Conservation (phyloP, 2,113 vertebrate genomes). For the Dasypus novemcinctus region DNA sequence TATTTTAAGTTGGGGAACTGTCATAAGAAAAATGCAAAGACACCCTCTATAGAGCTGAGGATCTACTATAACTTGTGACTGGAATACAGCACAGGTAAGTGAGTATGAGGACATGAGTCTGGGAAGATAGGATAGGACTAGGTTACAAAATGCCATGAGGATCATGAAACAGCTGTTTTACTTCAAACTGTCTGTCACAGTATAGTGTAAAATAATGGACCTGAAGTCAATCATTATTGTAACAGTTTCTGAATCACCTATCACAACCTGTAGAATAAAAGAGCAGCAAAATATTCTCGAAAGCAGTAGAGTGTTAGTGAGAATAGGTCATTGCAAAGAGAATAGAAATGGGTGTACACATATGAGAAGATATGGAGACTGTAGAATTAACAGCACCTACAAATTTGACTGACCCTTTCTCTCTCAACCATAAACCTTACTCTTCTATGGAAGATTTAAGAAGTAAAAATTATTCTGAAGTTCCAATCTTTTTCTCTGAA, state of each 20-base stretch:
- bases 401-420: background rate
- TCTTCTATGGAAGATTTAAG: background rate
- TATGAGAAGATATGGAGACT: background rate
- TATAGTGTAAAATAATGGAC: background rate
- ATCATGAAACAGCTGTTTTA: background rate
- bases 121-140: background rate
- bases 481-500: background rate
- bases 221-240: background rate
- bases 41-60: background rate
- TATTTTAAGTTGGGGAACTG: background rate
- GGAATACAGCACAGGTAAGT: background rate
- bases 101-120: rapidly evolving
- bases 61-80: rapidly evolving
- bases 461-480: background rate
- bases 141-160: background rate
- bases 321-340: background rate
- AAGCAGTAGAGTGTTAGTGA: background rate
- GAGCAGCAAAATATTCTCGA: background rate
- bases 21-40: background rate
- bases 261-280: background rate
- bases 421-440: background rate
- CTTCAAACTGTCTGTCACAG: background rate
- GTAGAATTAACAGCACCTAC: background rate
- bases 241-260: background rate
- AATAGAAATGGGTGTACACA: background rate